Evolutionary conservation across 1,140 invertebrate species (phyloP).

Genomic region (Trigoniulus corallinus): DNA sequence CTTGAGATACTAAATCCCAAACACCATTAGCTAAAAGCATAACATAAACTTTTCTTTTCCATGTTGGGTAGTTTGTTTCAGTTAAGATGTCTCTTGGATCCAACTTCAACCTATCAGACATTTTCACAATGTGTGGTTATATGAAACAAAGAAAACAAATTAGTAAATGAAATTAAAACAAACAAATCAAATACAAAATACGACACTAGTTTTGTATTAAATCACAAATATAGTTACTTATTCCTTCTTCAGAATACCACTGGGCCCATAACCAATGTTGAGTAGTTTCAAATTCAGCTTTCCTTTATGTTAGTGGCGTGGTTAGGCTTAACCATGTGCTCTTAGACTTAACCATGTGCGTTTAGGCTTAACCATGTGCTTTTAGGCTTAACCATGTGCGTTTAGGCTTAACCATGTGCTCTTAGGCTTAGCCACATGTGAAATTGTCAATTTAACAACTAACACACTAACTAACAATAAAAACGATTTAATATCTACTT

Average conservation of each 20-base stretch:
- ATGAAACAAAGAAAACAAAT: neutral
- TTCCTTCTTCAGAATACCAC: neutral
- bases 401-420: neutral
- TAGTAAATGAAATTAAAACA: neutral
- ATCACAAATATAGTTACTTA: neutral
- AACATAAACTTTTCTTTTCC: neutral
- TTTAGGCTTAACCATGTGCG: neutral
- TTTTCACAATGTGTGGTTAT: neutral
- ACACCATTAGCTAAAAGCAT: neutral
- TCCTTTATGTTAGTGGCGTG: neutral
- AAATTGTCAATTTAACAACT: neutral
- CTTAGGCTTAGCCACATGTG: neutral
- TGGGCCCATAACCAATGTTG: neutral
- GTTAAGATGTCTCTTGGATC: neutral
- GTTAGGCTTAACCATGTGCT: neutral
- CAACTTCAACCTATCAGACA: neutral
- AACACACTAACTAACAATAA: neutral
- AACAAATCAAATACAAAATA: neutral
- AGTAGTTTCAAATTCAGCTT: neutral
- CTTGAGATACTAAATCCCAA: neutral
- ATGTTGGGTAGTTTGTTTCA: neutral
- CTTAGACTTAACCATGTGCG: neutral
- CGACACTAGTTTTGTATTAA: neutral
- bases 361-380: neutral
- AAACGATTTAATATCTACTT: neutral